A percentile compares a stretch with the other conserved stretches of the same genome.
These are phyloP conservation scores for Hyles lineata DNA, from an alignment of 2,888 invertebrate species.

Conservation along the genomic window DNA sequence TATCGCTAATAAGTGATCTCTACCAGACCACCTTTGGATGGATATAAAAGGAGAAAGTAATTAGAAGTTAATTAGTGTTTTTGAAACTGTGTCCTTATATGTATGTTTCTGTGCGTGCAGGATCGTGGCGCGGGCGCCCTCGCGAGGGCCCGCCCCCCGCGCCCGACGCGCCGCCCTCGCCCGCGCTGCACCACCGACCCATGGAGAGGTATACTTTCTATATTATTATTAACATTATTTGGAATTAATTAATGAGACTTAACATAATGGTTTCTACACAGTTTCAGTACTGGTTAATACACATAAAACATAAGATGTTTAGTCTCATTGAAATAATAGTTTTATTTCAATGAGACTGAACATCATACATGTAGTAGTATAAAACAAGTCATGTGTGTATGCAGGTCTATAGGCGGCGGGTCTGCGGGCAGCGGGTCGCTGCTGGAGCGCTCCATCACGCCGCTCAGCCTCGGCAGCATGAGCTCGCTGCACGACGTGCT, in stretches of 20 bases:
- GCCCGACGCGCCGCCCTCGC: conserved; percentile 67
- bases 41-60: too few relatives aligned
- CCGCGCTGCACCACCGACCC: conserved; percentile 62
- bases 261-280: too few relatives aligned
- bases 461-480: conserved; percentile 91
- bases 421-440: conserved; percentile 89
- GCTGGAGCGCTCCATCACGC: conserved; percentile 86
- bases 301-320: too few relatives aligned
- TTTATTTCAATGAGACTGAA: too few relatives aligned
- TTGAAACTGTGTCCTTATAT: too few relatives aligned
- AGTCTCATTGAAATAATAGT: too few relatives aligned
- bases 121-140: conserved; percentile 70
- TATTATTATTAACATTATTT: not conserved
- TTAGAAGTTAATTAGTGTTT: too few relatives aligned
- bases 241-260: too few relatives aligned
- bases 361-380: too few relatives aligned
- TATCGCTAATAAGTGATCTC: too few relatives aligned
- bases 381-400: not conserved
- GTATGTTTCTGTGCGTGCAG: conserved; percentile 43
- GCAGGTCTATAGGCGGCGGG: conserved; percentile 87
- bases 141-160: conserved; percentile 58
- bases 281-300: too few relatives aligned
- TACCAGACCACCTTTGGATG: too few relatives aligned
- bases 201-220: conserved; percentile 68
- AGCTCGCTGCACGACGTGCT: conserved; percentile 90